Conservation (phyloP, 2,113 vertebrate species). For the Cyrtonyx montezumae region DNA sequence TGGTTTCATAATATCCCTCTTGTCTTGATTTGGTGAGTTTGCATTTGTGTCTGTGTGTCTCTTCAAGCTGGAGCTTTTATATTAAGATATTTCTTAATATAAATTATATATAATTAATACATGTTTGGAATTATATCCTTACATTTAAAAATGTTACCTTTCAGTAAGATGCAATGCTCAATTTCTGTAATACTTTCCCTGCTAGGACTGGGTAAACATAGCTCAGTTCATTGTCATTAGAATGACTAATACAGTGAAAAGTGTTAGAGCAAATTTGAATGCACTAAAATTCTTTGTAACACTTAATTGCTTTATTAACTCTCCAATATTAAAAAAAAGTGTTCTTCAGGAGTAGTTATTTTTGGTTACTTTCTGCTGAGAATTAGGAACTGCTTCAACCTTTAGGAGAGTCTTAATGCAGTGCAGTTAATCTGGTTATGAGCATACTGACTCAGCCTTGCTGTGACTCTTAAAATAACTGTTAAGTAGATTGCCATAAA, state of each 20-base stretch:
- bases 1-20: not conserved
- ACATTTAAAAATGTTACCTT: not conserved
- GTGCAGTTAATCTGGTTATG: not conserved
- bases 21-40: not conserved
- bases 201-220: not conserved
- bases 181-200: not conserved
- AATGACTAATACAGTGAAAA: not conserved
- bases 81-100: not conserved
- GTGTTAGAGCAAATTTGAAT: not conserved
- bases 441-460: not conserved
- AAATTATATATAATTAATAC: no score
- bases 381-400: not conserved
- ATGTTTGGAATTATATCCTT: not conserved
- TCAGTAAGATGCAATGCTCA: fast-evolving
- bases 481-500: slow-evolving; percentile 8
- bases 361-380: not conserved
- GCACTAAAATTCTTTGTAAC: not conserved
- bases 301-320: not conserved
- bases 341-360: not conserved
- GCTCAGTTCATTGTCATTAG: not conserved
- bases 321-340: not conserved
- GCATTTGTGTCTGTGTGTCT: no score
- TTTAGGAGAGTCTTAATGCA: not conserved
- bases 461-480: not conserved
- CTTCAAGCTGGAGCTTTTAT: not conserved